Percentiles rank a stretch among this genome's conserved stretches.
These are phyloP conservation scores for Proterorhinus semilunaris DNA, from an alignment of 2,113 vertebrate species.

Conservation along the genomic window DNA sequence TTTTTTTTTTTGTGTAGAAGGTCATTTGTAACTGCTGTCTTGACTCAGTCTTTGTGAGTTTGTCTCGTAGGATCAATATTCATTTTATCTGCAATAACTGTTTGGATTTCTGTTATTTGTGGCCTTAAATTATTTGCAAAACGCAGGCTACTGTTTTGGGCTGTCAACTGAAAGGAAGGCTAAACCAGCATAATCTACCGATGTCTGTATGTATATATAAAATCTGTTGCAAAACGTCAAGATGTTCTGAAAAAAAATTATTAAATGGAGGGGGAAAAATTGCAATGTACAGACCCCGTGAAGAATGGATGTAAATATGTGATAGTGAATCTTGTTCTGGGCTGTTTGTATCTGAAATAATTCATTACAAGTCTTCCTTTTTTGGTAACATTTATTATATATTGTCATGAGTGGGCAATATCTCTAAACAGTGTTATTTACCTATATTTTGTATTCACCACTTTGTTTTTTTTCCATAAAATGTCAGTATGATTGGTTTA, in stretches of 20 bases:
- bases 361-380: slow-evolving; percentile 20
- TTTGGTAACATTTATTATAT: slow-evolving; percentile 16
- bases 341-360: slow-evolving; percentile 26
- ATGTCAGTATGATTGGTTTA: neutral
- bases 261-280: neutral
- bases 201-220: slow-evolving; percentile 1
- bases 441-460: neutral
- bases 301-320: slow-evolving; percentile 59
- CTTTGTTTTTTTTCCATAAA: neutral
- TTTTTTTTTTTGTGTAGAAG: slow-evolving; percentile 41
- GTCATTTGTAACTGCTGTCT: slow-evolving; percentile 49
- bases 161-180: slow-evolving; percentile 11
- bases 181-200: slow-evolving; percentile 1
- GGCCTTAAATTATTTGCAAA: slow-evolving; percentile 7
- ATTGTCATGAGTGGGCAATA: slow-evolving; percentile 8
- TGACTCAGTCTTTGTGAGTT: slow-evolving; percentile 22
- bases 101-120: slow-evolving; percentile 7
- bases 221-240: neutral
- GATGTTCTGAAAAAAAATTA: neutral
- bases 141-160: neutral
- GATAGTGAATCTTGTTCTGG: slow-evolving; percentile 5
- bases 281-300: slow-evolving; percentile 27
- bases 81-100: neutral
- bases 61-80: slow-evolving; percentile 19
- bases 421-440: neutral